phyloP scores from a whole-genome alignment of 2,888 invertebrate genomes.

The Magallana nippona region DNA sequence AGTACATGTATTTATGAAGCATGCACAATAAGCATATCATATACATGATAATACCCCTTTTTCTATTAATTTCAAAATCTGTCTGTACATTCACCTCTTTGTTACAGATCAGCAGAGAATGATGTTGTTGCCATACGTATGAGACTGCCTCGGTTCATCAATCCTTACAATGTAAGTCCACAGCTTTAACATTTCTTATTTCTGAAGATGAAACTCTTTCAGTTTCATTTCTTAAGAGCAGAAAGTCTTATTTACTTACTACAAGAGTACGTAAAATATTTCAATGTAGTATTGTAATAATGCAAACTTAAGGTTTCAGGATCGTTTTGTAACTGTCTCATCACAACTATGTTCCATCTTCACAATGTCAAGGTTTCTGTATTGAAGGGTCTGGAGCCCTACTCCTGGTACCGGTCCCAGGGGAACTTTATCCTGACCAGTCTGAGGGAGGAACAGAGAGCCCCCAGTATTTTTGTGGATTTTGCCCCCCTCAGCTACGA shows the following conservation, averaged over 20 bases:
- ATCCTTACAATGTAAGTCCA: slow-evolving; percentile 83
- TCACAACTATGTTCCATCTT: background rate
- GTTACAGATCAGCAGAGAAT: slow-evolving; percentile 83
- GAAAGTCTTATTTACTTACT: too few species aligned
- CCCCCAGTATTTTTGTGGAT: slow-evolving; percentile 86
- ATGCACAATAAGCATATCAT: too few species aligned
- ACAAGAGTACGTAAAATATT: too few species aligned
- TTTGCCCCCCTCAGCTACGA: slow-evolving; percentile 84
- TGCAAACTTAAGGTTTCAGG: too few species aligned
- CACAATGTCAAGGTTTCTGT: background rate
- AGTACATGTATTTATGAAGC: too few species aligned
- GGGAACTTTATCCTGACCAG: slow-evolving; percentile 85
- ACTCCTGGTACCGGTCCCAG: slow-evolving; percentile 86
- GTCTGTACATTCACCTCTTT: background rate
- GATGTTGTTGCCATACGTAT: slow-evolving; percentile 84
- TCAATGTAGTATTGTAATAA: too few species aligned
- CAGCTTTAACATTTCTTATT: background rate
- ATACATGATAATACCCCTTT: background rate
- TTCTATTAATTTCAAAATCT: background rate
- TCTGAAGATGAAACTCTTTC: background rate
- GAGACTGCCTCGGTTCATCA: slow-evolving; percentile 87
- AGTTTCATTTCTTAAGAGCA: too few species aligned
- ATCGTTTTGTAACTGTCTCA: too few species aligned
- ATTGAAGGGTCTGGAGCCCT: slow-evolving; percentile 86
- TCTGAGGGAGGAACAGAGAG: slow-evolving; percentile 85